Conservation (phyloP, 2,888 invertebrate genomes). For the Buathra laborator region DNA sequence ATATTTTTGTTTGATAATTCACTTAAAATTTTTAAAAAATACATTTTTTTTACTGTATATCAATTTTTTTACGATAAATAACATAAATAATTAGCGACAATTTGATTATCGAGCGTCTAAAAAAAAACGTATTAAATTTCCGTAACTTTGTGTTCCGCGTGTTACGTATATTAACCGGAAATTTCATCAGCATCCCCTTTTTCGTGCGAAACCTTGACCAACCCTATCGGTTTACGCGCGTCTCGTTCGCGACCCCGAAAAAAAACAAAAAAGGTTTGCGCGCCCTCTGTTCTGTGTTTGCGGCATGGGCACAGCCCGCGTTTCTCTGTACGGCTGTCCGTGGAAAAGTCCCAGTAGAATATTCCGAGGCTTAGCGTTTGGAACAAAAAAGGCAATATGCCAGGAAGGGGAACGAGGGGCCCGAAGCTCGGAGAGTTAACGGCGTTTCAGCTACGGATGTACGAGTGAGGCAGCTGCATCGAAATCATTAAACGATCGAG, state of each 20-base stretch:
- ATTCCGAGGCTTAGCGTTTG: not conserved
- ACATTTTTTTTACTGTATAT: not conserved
- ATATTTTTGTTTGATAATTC: too few species aligned
- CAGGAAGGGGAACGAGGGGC: conserved; percentile 6
- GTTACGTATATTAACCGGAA: not conserved
- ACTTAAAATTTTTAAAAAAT: too few species aligned
- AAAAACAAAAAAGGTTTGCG: not conserved
- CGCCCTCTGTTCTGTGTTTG: conserved; percentile 3
- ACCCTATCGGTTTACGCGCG: conserved; percentile 2
- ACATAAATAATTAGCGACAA: not conserved
- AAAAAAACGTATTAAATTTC: not conserved
- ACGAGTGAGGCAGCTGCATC: conserved; percentile 14
- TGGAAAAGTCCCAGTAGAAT: conserved; percentile 13
- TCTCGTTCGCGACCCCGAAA: not conserved
- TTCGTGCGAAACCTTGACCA: conserved; percentile 4
- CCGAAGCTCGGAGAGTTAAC: not conserved
- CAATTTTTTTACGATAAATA: not conserved
- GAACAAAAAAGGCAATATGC: conserved; percentile 8
- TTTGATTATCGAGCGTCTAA: not conserved
- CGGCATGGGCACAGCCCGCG: not conserved
- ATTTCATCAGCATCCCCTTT: conserved; percentile 8
- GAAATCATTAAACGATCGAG: conserved; percentile 8
- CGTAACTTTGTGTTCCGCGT: not conserved
- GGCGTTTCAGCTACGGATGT: not conserved
- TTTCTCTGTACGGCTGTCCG: not conserved